Conservation (phyloP, 1,140 invertebrate species). For the Cherax destructor region DNA sequence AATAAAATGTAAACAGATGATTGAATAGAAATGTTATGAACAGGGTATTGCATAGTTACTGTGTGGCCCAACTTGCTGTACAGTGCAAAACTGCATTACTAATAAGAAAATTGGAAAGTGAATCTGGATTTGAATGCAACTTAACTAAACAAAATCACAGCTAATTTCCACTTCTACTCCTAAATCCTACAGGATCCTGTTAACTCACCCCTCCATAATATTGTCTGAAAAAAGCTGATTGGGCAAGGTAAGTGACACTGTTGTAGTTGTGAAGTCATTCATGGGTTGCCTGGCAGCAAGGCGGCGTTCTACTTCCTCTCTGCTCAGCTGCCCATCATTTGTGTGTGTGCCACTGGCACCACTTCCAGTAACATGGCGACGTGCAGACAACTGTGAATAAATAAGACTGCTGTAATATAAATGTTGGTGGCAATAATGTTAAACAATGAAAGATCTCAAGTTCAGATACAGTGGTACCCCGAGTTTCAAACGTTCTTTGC, state of each 20-base stretch:
- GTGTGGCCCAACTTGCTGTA: neutral
- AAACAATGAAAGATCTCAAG: no score
- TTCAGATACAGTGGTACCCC: no score
- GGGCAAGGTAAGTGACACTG: conserved; percentile 68
- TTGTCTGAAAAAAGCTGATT: conserved; percentile 70
- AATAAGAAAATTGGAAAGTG: neutral
- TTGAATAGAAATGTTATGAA: neutral
- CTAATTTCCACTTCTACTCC: neutral
- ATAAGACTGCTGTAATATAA: neutral
- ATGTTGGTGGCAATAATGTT: no score
- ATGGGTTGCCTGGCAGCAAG: conserved; percentile 86
- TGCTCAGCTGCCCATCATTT: conserved; percentile 89
- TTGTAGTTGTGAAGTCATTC: conserved; percentile 76
- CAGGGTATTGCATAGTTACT: neutral
- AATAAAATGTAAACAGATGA: neutral
- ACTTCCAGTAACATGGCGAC: neutral
- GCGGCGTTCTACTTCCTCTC: conserved; percentile 92
- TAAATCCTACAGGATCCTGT: neutral
- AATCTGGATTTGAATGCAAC: conserved; percentile 2
- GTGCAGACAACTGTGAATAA: neutral
- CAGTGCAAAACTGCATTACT: neutral
- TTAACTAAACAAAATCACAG: neutral
- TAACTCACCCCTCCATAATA: conserved; percentile 67
- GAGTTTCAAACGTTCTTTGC: no score
- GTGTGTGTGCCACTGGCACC: conserved; percentile 72